phyloP scores from a whole-genome alignment of 2,888 invertebrate genomes.

The Apotomis capreana region DNA sequence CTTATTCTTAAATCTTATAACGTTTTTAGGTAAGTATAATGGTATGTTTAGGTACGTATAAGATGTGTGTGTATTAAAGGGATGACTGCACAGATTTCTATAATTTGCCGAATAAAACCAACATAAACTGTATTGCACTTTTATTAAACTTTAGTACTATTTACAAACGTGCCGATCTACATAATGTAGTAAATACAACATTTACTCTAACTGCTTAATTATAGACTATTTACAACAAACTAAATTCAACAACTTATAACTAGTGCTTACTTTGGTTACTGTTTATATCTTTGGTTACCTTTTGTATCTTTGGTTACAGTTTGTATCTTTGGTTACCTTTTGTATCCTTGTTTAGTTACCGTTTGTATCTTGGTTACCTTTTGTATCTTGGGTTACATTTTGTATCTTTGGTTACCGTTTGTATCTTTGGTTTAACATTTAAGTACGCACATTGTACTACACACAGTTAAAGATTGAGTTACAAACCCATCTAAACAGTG shows the following conservation, averaged over 20 bases:
- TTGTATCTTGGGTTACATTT: too few species aligned
- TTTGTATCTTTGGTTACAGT: too few species aligned
- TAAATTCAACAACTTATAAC: constrained; percentile 48
- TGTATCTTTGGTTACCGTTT: too few species aligned
- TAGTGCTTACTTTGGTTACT: constrained; percentile 56
- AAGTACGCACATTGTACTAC: constrained; percentile 7
- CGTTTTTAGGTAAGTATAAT: too few species aligned
- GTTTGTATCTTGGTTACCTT: too few species aligned
- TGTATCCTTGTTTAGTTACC: constrained; percentile 44
- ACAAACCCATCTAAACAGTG: too few species aligned
- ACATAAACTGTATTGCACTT: constrained; percentile 65
- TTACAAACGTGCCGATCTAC: constrained; percentile 71
- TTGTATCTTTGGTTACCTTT: constrained; percentile 41
- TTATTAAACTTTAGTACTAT: constrained; percentile 75
- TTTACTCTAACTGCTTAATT: constrained; percentile 62
- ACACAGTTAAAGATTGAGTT: neutral
- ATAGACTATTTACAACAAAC: constrained; percentile 68
- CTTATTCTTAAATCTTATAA: too few species aligned
- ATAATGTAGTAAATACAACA: constrained; percentile 55
- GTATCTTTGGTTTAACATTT: constrained; percentile 39
- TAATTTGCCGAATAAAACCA: constrained; percentile 38
- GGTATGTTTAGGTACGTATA: too few species aligned
- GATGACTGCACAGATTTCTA: too few species aligned
- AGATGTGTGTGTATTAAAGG: too few species aligned
- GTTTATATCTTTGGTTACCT: neutral